Percentiles rank a stretch among this genome's conserved stretches.
These are phyloP conservation scores for Leptinotarsa juncta DNA, from an alignment of 2,888 invertebrate species.

Conservation along the genomic window DNA sequence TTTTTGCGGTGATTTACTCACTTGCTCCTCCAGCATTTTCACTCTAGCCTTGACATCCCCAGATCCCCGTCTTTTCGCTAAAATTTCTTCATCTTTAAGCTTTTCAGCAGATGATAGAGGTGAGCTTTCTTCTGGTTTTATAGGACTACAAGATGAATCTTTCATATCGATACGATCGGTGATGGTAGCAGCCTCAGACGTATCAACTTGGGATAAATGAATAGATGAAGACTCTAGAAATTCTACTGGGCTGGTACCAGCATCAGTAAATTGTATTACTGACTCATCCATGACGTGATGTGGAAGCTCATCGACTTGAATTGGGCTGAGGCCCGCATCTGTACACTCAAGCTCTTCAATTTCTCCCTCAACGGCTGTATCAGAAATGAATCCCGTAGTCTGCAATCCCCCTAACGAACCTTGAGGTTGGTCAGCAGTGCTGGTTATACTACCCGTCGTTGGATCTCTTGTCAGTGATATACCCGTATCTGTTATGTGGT, in stretches of 20 bases:
- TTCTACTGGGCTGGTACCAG: slow-evolving; percentile 68
- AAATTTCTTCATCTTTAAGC: slow-evolving; percentile 62
- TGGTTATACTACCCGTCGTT: slow-evolving; percentile 65
- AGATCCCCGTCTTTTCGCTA: slow-evolving; percentile 62
- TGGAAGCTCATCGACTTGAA: slow-evolving; percentile 68
- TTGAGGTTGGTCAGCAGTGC: slow-evolving; percentile 62
- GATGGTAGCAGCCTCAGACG: slow-evolving; percentile 68
- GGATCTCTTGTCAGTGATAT: slow-evolving; percentile 69
- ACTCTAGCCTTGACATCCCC: slow-evolving; percentile 71
- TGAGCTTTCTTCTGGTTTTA: slow-evolving; percentile 62
- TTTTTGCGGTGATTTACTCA: slow-evolving; percentile 60
- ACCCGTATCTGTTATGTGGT: slow-evolving; percentile 69
- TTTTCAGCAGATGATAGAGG: slow-evolving; percentile 51
- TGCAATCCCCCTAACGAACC: slow-evolving; percentile 61
- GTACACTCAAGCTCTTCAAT: slow-evolving; percentile 69
- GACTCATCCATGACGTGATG: slow-evolving; percentile 61
- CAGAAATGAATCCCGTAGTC: slow-evolving; percentile 66
- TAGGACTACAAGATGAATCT: slow-evolving; percentile 69
- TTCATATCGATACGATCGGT: slow-evolving; percentile 69
- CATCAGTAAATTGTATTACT: slow-evolving; percentile 65
- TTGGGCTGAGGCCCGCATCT: slow-evolving; percentile 70
- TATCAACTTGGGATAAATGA: slow-evolving; percentile 65
- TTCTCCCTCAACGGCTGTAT: slow-evolving; percentile 62
- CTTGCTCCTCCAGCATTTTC: slow-evolving; percentile 68
- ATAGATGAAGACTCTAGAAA: slow-evolving; percentile 65